Base-by-base conservation (phyloP, 2,888 invertebrate genomes). In the Heliothis peltigera region DNA sequence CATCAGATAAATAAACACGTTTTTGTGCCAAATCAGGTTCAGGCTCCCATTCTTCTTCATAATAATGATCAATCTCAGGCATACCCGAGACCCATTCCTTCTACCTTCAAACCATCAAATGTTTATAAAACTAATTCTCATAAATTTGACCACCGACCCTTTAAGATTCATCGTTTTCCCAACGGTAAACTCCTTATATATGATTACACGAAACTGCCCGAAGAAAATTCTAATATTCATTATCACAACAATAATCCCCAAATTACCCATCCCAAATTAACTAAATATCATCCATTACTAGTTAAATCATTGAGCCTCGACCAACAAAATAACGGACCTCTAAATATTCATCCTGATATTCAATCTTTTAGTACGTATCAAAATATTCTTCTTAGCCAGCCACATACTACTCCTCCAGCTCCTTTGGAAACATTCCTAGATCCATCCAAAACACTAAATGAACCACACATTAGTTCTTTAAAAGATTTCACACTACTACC, bases 221-320 rank as follows among this genome's bases (percentile, higher is more conserved):
- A 43, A 43, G 12, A 67, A 43, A 44, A 59, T 67, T 49, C 59
- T 35, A 67, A 54, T 67, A 46, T 15, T 4, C 15, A 35, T 18
- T 6, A 32, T 42, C 48, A 47, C 46, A 12, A 15, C 46, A 12
- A 15, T 19, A 17, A 47, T 17, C 32, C 22, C 22, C 22, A 32
- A 18, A 22, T 25, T 17, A 12, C 19, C 17, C 1, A 28, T 19
- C 7, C 17, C 19, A 44, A 18, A 22, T 17, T 32, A 2, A 12
- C n/a, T n/a, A n/a, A n/a, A n/a, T n/a, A n/a, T n/a, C n/a, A n/a
- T 0, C 17, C 8, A 47, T 25, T 17, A 39, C 17, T 15, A 61
- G 52, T 17, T 42, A 8, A 35, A n/a, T n/a, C n/a, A n/a, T n/a
- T n/a, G n/a, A n/a, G n/a, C n/a, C n/a, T 22, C 3, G 39, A 55